Percentiles rank a stretch among this genome's conserved stretches.
Conservation (phyloP, 1,140 invertebrate genomes). For the Drosophila sproati region DNA sequence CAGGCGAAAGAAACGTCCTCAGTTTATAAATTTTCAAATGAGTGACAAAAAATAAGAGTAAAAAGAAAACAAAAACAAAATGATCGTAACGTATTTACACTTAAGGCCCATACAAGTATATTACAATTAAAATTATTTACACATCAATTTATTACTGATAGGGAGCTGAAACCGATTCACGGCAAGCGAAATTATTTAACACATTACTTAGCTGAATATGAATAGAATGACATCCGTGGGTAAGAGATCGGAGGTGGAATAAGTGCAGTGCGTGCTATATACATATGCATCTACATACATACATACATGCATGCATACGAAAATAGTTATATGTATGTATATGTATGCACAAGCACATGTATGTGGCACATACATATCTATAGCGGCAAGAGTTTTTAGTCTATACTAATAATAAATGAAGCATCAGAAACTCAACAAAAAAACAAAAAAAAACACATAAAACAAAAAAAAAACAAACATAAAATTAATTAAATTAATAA, state of each 20-base stretch:
- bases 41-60: slow-evolving; percentile 58
- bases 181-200: slow-evolving; percentile 26
- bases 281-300: slow-evolving; percentile 33
- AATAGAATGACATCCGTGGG: slow-evolving; percentile 14
- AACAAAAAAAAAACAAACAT: slow-evolving; percentile 21
- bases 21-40: slow-evolving; percentile 83
- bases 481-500: slow-evolving; percentile 20
- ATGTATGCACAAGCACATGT: slow-evolving; percentile 38
- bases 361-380: slow-evolving; percentile 49
- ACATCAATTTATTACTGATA: slow-evolving; percentile 67
- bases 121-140: slow-evolving; percentile 64
- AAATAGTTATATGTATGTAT: slow-evolving; percentile 13
- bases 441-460: slow-evolving; percentile 2
- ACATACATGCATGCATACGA: slow-evolving; percentile 25
- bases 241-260: slow-evolving; percentile 35
- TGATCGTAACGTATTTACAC: slow-evolving; percentile 49
- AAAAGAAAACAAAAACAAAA: slow-evolving; percentile 12
- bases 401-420: slow-evolving; percentile 51
- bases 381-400: slow-evolving; percentile 63
- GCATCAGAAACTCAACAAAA: background rate
- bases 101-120: slow-evolving; percentile 67
- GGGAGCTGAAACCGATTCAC: slow-evolving; percentile 17
- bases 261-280: slow-evolving; percentile 10
- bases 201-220: slow-evolving; percentile 40
- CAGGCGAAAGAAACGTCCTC: slow-evolving; percentile 63